Evolutionary conservation across 2,888 invertebrate genomes (phyloP), one percentile per base, ranked within the genome.

Genomic region (Papilio demoleus): DNA sequence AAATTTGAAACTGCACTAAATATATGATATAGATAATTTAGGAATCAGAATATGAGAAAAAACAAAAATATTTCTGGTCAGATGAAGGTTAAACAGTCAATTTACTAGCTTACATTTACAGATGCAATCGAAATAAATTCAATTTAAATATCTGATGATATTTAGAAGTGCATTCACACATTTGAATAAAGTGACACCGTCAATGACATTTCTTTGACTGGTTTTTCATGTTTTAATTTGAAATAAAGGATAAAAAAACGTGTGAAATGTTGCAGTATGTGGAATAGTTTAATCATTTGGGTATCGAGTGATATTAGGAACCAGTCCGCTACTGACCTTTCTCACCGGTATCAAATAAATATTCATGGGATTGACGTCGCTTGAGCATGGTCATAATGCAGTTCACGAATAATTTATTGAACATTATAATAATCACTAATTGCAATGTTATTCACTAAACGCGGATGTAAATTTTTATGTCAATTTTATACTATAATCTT

Each of bases 301-400:
- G 3, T 56, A 45, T 61, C 71, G 59, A 70, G 71, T 75, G 73
- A 67, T 75, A 70, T 74, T 74, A 71, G 65, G 70, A 75, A 76
- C 76, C 73, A 65, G 76, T 75, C 71, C 47, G 31, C 47, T 22
- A 38, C 36, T 75, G 75, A 76, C 75, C 75, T 76, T 76, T 75
- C 70, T 70, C 53, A 68, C 71, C 71, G 47, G 31, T 45, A 69
- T 65, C 53, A 61, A 27, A 69, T 69, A 69, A 61, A 69, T 69
- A 69, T 69, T 69, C 69, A 69, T 69, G 42, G 65, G 56, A 56
- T 61, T 65, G 56, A 60, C 61, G 56, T 53, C 24, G 8, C n/a
- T 6, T 53, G 38, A 53, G 47, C 22, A 50, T 17, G 14, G 31
- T 47, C 24, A 58, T 67, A 42, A 63, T 68, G 68, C 68, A 68